Evolutionary conservation across 1,140 invertebrate species (phyloP), one percentile per base, ranked within the genome.

Genomic region (Babylonia areolata): DNA sequence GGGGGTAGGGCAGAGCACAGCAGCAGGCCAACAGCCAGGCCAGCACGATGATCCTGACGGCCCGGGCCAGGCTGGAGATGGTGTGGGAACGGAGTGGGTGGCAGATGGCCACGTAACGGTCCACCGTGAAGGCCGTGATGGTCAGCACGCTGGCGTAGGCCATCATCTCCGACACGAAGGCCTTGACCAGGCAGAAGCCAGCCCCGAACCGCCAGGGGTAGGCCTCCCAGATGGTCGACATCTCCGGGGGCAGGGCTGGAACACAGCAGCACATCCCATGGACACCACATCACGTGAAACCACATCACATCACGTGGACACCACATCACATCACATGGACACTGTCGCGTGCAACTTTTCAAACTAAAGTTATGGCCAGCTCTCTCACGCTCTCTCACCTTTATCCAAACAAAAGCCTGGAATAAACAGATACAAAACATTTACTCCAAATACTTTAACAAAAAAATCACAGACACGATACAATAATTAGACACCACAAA

Each of bases 61-160:
- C 97, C 46, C 97, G 95, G 77, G 96, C 96, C 46, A 98, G 95
- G 17, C 97, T 97, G 0, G 97, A 97, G 95, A 97, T 97, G 1
- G 97, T 97, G 91, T 98, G 97, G 0, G 97, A 96, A 88, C 97
- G 94, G 86, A 99, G 97, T 0, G 98, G 98, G 93, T 98, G 97
- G 94, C 98, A 98, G 88, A 99, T 98, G 37, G 97, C 98, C 51
- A 99, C 96, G 93, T 99, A 99, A 78, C 98, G 94, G 93, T 99
- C 98, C 12, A 98, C 96, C 0, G 98, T 99, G 94, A 99, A 99
- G 2, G 97, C 97, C 0, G 97, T 97, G 82, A 98, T 98, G 20
- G 97, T 98, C 71, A 99, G 95, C 0, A 99, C 97, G 0, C 98
- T 98, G 0, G 98, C 98, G 93, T 98, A 98, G 1, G 97, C 97